Evolutionary conservation across 2,797 vertebrate species (phyloP).

Genomic region (Tangara arthus): DNA sequence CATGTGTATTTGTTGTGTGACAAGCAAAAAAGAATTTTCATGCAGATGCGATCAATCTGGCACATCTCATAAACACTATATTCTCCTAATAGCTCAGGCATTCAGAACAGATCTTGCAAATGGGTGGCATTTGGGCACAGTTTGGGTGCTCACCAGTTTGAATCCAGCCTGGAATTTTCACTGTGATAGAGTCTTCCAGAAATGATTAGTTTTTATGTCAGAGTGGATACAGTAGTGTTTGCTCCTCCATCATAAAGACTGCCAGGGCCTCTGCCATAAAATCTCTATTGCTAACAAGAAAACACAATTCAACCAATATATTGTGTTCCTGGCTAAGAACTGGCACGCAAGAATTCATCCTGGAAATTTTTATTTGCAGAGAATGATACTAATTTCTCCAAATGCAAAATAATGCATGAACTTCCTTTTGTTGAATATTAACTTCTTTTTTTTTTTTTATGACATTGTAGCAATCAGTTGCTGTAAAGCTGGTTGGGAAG

Average conservation of each 20-base stretch:
- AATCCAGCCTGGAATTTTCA: conserved; percentile 11
- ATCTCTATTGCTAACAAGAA: conserved; percentile 25
- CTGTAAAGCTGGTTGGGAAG: neutral
- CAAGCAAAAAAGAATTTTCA: neutral
- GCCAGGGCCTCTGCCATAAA: neutral
- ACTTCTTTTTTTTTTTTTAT: neutral
- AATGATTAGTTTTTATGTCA: conserved; percentile 41
- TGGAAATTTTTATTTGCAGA: conserved; percentile 6
- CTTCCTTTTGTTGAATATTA: conserved; percentile 38
- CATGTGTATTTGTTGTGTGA: neutral
- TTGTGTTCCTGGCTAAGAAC: neutral
- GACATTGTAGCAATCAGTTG: neutral
- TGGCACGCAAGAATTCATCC: neutral
- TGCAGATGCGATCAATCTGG: neutral
- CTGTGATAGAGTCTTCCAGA: conserved; percentile 23
- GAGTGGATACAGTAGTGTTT: neutral
- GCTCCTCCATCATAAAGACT: neutral
- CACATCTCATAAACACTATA: neutral
- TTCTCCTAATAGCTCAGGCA: neutral
- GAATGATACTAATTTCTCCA: neutral
- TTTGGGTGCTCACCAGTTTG: conserved; percentile 35
- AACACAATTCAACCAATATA: neutral
- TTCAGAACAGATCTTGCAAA: conserved; percentile 15
- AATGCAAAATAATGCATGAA: conserved; percentile 33
- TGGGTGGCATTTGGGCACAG: conserved; percentile 19